A percentile compares a stretch with the other conserved stretches of the same genome.
Evolutionary conservation across 1,140 invertebrate species (phyloP).

Genomic region (Cataglyphis hispanica): DNA sequence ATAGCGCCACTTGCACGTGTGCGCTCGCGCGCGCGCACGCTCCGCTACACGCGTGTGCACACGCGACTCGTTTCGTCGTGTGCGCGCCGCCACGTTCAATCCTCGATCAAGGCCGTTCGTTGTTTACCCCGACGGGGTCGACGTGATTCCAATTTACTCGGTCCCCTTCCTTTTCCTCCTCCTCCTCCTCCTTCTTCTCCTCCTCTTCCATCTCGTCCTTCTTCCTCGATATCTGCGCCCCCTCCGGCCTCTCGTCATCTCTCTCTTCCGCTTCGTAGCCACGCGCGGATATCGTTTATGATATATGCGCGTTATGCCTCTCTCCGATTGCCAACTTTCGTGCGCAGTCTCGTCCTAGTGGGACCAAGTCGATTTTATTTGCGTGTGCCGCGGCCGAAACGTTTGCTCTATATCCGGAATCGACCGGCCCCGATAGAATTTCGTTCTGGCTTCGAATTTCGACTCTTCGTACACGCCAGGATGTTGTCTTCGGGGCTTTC

Average conservation of each 20-base stretch:
- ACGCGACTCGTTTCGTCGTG: constrained; percentile 56
- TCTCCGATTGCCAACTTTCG: background rate
- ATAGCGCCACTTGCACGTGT: constrained; percentile 56
- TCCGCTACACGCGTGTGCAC: constrained; percentile 18
- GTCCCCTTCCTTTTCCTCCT: background rate
- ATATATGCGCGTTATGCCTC: background rate
- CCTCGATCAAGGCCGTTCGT: constrained; percentile 75
- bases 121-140: constrained; percentile 69
- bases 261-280: constrained; percentile 12
- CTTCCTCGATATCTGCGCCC: background rate
- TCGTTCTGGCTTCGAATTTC: background rate
- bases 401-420: constrained; percentile 26
- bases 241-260: background rate
- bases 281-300: constrained; percentile 28
- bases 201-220: background rate
- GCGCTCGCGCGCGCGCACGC: constrained; percentile 25
- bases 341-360: background rate
- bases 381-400: background rate
- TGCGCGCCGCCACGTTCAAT: constrained; percentile 48
- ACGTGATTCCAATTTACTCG: constrained; percentile 72
- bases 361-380: constrained; percentile 18
- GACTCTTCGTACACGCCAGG: background rate
- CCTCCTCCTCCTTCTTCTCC: background rate
- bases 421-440: constrained; percentile 20
- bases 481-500: constrained; percentile 6